Evolutionary conservation across 2,797 vertebrate species (phyloP), one percentile per base, ranked within the genome.

Genomic region (Melanotaenia trifasciata): DNA sequence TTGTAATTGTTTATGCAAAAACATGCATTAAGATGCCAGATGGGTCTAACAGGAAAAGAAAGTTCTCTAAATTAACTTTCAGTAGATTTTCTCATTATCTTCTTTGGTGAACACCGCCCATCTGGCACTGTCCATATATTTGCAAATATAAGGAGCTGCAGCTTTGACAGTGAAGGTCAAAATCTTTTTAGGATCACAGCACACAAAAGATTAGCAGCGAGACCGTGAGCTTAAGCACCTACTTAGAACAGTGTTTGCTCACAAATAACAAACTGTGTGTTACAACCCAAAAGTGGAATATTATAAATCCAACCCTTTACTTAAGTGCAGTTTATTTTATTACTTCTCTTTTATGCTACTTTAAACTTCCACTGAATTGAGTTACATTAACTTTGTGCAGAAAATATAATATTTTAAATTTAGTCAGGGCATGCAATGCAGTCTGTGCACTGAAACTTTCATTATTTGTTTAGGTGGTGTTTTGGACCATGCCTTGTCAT

Each of bases 111-210:
- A 70, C n/a, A 58, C 58, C 69, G 18, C 68, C 85, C 88, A 90
- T 89, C 89, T 92, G 90, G 76, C 51, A 20, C 79, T 67, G 11
- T 72, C 51, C 83, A 87, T 82, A 80, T 76, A 87, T 84, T 83
- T 79, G 84, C 86, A 88, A 86, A 72, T 77, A 79, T 88, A 81
- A 87, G 60, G 64, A 61, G 79, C 67, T 33, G 32, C 65, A 58
- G 72, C 74, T 74, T 67, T 80, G 87, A 85, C 82, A 83, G 64
- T 12, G 64, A 86, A 89, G 89, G 86, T 83, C 43, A 33, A 78
- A 72, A 38, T 57, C 40, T 56, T 65, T 73, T 70, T 47, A 60
- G 40, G 67, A 64, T 77, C 70, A 79, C 64, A 61, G 43, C 54
- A 51, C 16, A 40, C 59, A 47, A 58, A 79, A 78, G 67, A 83